These are phyloP conservation scores for Propithecus perrieri DNA, from an alignment of 2,797 vertebrate species.

Conservation along the genomic window DNA sequence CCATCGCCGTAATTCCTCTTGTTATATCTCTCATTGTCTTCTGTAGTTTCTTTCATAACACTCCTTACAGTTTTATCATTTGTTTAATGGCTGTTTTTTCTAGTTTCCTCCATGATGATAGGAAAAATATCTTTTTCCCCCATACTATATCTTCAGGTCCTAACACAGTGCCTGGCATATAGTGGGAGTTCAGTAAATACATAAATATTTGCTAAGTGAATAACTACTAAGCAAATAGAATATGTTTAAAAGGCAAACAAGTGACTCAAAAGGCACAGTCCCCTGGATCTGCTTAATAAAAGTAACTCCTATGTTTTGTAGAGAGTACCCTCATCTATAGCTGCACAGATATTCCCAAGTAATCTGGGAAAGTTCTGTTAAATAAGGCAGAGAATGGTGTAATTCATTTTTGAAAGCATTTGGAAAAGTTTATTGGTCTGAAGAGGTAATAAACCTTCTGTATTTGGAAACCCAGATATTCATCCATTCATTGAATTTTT, in stretches of 20 bases:
- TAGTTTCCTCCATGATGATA: background rate
- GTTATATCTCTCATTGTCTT: background rate
- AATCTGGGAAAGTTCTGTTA: background rate
- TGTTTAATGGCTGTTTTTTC: background rate
- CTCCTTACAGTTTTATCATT: background rate
- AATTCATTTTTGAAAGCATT: background rate
- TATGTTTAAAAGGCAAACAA: background rate
- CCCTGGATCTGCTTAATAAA: background rate
- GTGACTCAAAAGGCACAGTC: background rate
- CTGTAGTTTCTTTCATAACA: background rate
- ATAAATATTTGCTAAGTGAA: constrained; percentile 29
- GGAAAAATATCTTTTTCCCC: background rate
- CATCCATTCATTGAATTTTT: background rate
- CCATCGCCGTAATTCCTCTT: background rate
- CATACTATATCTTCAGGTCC: background rate
- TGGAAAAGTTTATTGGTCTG: background rate
- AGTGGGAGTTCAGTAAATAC: background rate
- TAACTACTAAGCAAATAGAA: background rate
- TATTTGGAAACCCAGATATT: background rate
- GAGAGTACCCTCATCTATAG: background rate
- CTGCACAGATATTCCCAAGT: background rate
- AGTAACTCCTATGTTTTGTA: background rate
- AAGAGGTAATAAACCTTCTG: background rate
- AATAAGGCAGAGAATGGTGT: background rate
- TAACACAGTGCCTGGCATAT: background rate